Percentiles rank a stretch among this genome's conserved stretches.
Evolutionary conservation across 64 coral and sea anemone species (phyloP).

Genomic region (Pocillopora damicornis): DNA sequence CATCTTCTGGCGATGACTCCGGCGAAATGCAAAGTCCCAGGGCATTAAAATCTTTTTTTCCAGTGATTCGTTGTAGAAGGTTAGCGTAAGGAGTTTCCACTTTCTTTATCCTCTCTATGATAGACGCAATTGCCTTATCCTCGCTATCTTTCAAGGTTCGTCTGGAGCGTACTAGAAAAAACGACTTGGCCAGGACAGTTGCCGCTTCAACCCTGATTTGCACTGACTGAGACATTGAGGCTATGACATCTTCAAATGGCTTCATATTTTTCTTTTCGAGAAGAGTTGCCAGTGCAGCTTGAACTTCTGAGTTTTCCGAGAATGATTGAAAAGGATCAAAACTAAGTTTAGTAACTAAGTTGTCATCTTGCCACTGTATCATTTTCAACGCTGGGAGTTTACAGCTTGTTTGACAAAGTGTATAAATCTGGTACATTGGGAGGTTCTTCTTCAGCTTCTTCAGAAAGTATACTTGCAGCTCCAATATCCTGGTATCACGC

Average conservation of each 20-base stretch:
- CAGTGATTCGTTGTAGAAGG: slow-evolving; percentile 41
- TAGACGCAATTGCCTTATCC: slow-evolving; percentile 58
- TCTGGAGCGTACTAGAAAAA: slow-evolving; percentile 62
- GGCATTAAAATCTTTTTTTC: slow-evolving; percentile 50
- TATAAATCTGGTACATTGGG: slow-evolving; percentile 51
- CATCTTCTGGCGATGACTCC: slow-evolving; percentile 50
- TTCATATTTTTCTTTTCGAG: background rate
- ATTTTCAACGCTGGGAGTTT: slow-evolving; percentile 41
- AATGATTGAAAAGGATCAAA: slow-evolving; percentile 31
- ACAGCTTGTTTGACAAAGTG: slow-evolving; percentile 38
- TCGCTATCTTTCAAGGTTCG: slow-evolving; percentile 70
- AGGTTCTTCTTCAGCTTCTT: slow-evolving; percentile 55
- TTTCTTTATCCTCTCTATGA: slow-evolving; percentile 12
- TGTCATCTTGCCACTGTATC: slow-evolving; percentile 24
- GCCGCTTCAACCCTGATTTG: slow-evolving; percentile 38
- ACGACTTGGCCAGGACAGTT: slow-evolving; percentile 40
- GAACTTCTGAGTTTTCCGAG: slow-evolving; percentile 2
- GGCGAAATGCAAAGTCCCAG: slow-evolving; percentile 48
- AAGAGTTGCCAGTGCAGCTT: slow-evolving; percentile 42
- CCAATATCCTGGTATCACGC: background rate
- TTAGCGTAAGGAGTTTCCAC: slow-evolving; percentile 31
- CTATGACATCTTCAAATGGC: slow-evolving; percentile 21
- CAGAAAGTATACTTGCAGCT: slow-evolving; percentile 15
- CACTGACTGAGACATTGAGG: slow-evolving; percentile 16
- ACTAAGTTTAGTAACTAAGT: slow-evolving; percentile 6